These are phyloP conservation scores for Ennomos erosarius DNA, from an alignment of 2,888 invertebrate species.

Conservation along the genomic window DNA sequence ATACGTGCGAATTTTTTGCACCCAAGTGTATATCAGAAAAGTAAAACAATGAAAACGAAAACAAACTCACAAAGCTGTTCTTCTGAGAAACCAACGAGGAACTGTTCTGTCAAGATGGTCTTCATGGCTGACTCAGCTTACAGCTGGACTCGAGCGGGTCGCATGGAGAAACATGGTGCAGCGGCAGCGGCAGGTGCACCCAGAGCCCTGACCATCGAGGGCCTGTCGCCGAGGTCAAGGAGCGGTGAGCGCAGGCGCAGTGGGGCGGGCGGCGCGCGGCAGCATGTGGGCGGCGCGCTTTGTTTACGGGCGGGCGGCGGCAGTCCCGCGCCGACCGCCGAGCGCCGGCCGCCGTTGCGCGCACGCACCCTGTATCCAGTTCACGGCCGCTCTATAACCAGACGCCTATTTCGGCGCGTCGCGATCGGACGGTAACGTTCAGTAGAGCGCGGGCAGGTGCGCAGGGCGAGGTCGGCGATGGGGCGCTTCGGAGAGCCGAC, in stretches of 20 bases:
- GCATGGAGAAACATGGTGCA: not conserved
- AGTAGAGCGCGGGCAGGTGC: conserved; percentile 78
- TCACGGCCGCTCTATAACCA: conserved; percentile 83
- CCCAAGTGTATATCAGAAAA: too few relatives aligned
- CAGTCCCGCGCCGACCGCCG: conserved; percentile 56
- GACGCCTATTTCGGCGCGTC: conserved; percentile 80
- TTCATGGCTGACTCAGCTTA: too few relatives aligned
- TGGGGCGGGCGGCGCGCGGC: conserved; percentile 41
- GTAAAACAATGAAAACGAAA: too few relatives aligned
- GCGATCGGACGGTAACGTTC: conserved; percentile 71
- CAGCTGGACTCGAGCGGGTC: too few relatives aligned
- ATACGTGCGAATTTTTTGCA: too few relatives aligned
- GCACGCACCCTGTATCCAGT: conserved; percentile 73
- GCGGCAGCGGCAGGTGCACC: conserved; percentile 19
- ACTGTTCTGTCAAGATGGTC: too few relatives aligned
- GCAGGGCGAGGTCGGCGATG: conserved; percentile 65
- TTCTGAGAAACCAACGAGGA: too few relatives aligned
- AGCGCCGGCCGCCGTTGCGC: conserved; percentile 56
- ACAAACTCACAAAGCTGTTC: too few relatives aligned
- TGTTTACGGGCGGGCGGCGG: conserved; percentile 60
- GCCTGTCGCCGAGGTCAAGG: conserved; percentile 65
- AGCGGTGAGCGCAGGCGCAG: conserved; percentile 43
- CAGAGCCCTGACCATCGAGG: conserved; percentile 57
- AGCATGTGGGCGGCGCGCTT: conserved; percentile 58
- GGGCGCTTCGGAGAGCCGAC: conserved; percentile 53